Conservation (phyloP, 2,113 vertebrate genomes). For the Sterrhoptilus dennistouni region DNA sequence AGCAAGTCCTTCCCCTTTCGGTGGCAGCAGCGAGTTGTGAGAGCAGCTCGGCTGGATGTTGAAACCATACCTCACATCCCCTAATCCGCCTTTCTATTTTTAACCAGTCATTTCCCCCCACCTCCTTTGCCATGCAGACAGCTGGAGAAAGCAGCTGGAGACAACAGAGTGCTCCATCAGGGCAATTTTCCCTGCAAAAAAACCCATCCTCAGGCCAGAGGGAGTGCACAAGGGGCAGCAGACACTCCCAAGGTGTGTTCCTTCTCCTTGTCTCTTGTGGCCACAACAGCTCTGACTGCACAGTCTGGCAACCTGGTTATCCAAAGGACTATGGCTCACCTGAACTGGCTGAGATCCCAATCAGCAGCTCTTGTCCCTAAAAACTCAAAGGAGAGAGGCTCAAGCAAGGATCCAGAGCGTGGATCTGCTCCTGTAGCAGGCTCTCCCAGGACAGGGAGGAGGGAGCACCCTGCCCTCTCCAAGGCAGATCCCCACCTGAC, state of each 20-base stretch:
- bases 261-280: neutral
- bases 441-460: neutral
- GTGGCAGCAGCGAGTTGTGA: conserved; percentile 17
- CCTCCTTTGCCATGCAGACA: neutral
- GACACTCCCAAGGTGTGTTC: neutral
- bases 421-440: neutral
- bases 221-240: neutral
- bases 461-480: neutral
- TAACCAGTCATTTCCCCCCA: neutral
- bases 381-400: neutral
- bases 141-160: conserved; percentile 30
- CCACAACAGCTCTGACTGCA: neutral
- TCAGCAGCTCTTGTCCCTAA: neutral
- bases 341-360: neutral
- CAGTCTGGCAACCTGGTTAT: too few relatives aligned
- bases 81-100: conserved; percentile 16
- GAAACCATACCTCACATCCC: neutral
- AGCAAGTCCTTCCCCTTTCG: conserved; percentile 21
- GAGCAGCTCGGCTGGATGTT: neutral
- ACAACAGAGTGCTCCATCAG: neutral
- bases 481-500: fast-evolving
- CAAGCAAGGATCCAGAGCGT: neutral
- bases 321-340: neutral
- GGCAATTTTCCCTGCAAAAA: neutral
- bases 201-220: neutral